A percentile compares a stretch with the other conserved stretches of the same genome.
Conservation (phyloP, 1,140 invertebrate genomes). For the Brachionus calyciflorus region DNA sequence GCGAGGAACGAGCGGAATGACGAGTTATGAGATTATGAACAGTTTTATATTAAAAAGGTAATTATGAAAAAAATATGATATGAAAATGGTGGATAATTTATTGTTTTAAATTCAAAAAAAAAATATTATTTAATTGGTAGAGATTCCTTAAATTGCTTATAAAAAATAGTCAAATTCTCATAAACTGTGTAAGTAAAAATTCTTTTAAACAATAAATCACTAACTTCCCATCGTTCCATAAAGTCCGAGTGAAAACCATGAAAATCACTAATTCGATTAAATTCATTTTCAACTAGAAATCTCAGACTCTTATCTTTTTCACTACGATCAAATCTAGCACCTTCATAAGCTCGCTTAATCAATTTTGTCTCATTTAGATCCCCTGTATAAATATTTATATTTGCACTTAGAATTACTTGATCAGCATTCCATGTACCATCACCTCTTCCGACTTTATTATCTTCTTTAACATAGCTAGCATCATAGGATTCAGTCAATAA, state of each 20-base stretch:
- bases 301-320: neutral
- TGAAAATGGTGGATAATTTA: no score
- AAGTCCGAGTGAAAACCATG: neutral
- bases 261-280: neutral
- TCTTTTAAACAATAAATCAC: neutral
- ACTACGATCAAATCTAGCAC: neutral
- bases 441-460: neutral
- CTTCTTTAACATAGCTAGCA: neutral
- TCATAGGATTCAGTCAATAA: neutral
- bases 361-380: neutral
- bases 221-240: neutral
- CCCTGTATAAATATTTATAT: neutral
- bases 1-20: no score
- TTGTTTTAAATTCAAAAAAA: no score
- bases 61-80: no score
- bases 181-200: neutral
- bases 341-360: neutral
- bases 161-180: neutral
- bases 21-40: no score
- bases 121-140: no score
- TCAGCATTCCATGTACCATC: conserved; percentile 21
- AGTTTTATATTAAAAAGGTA: no score
- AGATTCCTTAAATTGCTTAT: no score
- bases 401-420: conserved; percentile 2
- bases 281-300: neutral